Base-by-base conservation (phyloP, 2,888 invertebrate species). In the Oithona nana region DNA sequence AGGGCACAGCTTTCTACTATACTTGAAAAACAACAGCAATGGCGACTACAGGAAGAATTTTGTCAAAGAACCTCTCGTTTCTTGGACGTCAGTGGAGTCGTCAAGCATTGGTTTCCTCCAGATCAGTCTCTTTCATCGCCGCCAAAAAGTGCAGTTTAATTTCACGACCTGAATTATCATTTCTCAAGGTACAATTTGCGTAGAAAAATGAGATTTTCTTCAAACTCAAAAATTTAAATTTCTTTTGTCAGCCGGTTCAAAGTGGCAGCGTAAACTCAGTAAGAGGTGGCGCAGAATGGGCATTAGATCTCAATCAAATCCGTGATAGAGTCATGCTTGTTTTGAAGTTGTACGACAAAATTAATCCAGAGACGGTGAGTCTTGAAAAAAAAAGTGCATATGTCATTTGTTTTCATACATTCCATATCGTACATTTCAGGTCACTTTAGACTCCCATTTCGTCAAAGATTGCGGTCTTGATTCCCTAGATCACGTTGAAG, bases 401-500 rank as follows among this genome's bases (percentile, higher is more conserved):
- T 8, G 20, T 8, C 8, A 39, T 16, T 39, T 8, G 8, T 39
- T 13, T 13, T 39, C 16, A 20, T n/a, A 54, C 54, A 63, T 63
- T 52, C 60, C 67, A 64, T 68, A 66, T 64, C 68, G 67, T 71
- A n/a, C 68, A 67, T 79, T 81, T 65, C 77, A 98, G 95, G 75
- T 98, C 50, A 81, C 80, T n/a, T 73, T 89, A 68, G 86, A 95
- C 11, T 88, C 93, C 60, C 95, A 98, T 76, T 97, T 99, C 75
- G 86, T 92, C 70, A 92, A 88, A 71, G 98, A 98, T 74, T 79
- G 97, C 69, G 98, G 98, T 30, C 77, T 99, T 67, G 98, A 99
- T 74, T 97, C 97, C 0, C 77, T 99, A 68, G 98, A 99, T 77
- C 97, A 97, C 75, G 97, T 99, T 56, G 98, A 99, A 77, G 86